phyloP scores from a whole-genome alignment of 1,140 invertebrate species.

The Meteorus sp. region DNA sequence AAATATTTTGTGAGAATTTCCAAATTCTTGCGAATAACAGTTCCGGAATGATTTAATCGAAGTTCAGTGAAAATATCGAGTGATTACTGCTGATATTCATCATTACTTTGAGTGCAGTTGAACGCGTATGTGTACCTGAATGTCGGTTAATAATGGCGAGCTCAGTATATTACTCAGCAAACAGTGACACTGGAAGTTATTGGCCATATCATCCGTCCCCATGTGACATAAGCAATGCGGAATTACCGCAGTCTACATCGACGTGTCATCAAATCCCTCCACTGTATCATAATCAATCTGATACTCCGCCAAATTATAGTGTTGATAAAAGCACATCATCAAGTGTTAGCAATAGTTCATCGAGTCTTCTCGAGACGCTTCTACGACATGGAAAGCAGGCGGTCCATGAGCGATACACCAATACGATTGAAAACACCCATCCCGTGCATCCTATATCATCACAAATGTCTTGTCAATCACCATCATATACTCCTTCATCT shows the following conservation, averaged over 20 bases:
- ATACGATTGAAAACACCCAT: neutral
- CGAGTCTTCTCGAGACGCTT: constrained; percentile 39
- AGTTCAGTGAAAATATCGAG: neutral
- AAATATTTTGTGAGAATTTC: no score
- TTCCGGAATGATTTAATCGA: no score
- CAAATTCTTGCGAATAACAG: no score
- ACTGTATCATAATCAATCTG: constrained; percentile 9
- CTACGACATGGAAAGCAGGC: constrained; percentile 39
- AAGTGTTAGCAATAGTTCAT: neutral
- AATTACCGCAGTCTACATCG: constrained; percentile 17
- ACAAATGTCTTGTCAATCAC: constrained; percentile 24
- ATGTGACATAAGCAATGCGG: constrained; percentile 6
- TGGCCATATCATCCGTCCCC: constrained; percentile 34
- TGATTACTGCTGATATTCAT: neutral
- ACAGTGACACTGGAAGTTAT: constrained; percentile 31
- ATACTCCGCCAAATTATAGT: constrained; percentile 19
- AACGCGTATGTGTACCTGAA: neutral
- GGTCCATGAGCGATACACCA: constrained; percentile 21
- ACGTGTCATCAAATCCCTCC: constrained; percentile 14
- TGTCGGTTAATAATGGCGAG: constrained; percentile 34
- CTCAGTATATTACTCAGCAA: constrained; percentile 32
- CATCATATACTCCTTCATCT: constrained; percentile 37
- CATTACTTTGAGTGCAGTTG: neutral
- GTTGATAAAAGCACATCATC: neutral
- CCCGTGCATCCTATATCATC: neutral